Evolutionary conservation across 2,888 invertebrate genomes (phyloP).

Genomic region (Aplocera efformata): DNA sequence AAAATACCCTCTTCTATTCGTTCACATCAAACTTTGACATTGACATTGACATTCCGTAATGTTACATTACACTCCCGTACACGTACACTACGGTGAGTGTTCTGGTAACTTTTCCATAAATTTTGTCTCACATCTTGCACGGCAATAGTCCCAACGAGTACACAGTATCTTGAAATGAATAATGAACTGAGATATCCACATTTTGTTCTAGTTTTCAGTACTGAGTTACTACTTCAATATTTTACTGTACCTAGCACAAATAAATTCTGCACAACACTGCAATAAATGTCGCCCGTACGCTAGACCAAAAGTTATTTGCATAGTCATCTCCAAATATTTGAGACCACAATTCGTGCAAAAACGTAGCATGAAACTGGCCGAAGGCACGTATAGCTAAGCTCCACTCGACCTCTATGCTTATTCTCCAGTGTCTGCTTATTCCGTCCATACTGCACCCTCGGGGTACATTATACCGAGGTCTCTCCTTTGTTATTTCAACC

Average conservation of each 20-base stretch:
- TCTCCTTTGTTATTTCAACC: conserved; percentile 21
- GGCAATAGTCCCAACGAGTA: no score
- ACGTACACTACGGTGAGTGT: no score
- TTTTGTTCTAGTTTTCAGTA: no score
- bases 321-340: conserved; percentile 10
- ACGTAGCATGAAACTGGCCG: conserved; percentile 15
- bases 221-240: not conserved
- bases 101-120: no score
- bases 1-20: no score
- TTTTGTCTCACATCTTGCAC: no score
- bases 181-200: no score
- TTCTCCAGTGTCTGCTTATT: conserved; percentile 19
- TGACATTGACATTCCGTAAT: no score
- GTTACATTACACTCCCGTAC: no score
- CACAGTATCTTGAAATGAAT: no score
- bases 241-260: not conserved
- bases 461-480: conserved; percentile 22
- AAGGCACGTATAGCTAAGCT: conserved; percentile 21
- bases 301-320: conserved; percentile 10
- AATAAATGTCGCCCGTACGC: conserved; percentile 3
- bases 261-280: conserved; percentile 3
- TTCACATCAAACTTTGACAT: no score
- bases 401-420: conserved; percentile 13
- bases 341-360: conserved; percentile 9
- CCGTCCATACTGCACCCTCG: conserved; percentile 21